A percentile compares a stretch with the other conserved stretches of the same genome.
Evolutionary conservation across 2,888 invertebrate genomes (phyloP).

Genomic region (Tanypteryx hageni): DNA sequence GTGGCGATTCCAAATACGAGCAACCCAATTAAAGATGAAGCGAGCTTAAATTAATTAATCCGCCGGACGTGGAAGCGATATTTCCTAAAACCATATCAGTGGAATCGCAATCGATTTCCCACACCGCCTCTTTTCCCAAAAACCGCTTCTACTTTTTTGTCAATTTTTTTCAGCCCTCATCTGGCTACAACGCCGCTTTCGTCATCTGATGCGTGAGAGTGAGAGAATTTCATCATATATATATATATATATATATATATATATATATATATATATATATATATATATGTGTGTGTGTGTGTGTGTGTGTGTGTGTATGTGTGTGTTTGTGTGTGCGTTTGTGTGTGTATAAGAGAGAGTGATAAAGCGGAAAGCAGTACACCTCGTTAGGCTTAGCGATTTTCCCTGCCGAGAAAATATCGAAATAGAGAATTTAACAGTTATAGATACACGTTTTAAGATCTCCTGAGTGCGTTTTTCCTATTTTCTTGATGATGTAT

Average conservation of each 20-base stretch:
- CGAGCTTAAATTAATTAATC: neutral
- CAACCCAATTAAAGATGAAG: conserved; percentile 27
- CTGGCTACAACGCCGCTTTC: too few species aligned
- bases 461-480: too few species aligned
- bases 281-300: too few species aligned
- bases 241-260: too few species aligned
- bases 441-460: neutral
- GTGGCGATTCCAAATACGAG: neutral
- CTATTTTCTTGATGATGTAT: too few species aligned
- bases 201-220: too few species aligned
- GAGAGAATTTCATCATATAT: too few species aligned
- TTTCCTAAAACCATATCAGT: neutral
- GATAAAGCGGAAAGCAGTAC: neutral
- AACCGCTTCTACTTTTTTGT: neutral
- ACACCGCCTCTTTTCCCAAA: neutral
- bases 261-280: too few species aligned
- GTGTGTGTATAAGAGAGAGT: too few species aligned
- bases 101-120: neutral
- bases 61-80: neutral
- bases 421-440: neutral
- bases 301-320: too few species aligned
- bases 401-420: neutral
- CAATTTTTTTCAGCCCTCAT: neutral
- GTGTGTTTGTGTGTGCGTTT: too few species aligned
- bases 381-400: neutral